A percentile compares a stretch with the other conserved stretches of the same genome.
These are phyloP conservation scores for Ophion costatus DNA, from an alignment of 2,888 invertebrate species.

Conservation along the genomic window DNA sequence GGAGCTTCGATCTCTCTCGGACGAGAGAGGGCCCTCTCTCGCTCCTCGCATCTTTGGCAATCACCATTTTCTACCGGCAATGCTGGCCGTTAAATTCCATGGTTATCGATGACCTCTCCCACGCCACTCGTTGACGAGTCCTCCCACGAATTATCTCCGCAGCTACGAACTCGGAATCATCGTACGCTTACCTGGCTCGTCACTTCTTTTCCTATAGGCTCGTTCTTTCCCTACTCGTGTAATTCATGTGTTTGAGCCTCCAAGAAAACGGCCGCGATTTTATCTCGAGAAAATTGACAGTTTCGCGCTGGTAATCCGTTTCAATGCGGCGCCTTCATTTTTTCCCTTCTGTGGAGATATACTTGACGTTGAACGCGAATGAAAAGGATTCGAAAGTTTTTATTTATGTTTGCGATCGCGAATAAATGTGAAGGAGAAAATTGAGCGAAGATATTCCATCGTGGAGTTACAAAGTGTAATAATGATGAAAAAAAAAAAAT, in stretches of 20 bases:
- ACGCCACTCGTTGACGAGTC: constrained; percentile 58
- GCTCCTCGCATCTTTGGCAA: background rate
- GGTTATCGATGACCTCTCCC: constrained; percentile 62
- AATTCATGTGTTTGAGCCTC: constrained; percentile 29
- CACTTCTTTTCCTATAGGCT: background rate
- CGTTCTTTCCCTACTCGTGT: background rate
- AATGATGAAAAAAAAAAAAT: no score
- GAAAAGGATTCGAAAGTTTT: no score
- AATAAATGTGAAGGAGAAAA: no score
- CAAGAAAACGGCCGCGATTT: constrained; percentile 17
- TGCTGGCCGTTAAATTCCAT: constrained; percentile 51
- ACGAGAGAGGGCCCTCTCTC: background rate
- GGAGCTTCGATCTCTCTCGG: no score
- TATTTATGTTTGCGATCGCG: no score
- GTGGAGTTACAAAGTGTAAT: no score
- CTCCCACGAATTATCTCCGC: constrained; percentile 47
- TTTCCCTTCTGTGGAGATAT: background rate
- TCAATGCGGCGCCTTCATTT: background rate
- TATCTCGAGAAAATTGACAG: constrained; percentile 51
- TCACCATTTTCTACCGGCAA: constrained; percentile 29
- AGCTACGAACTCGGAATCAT: background rate
- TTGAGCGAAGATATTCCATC: no score
- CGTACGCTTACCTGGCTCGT: background rate
- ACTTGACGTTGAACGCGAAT: no score
- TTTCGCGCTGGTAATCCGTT: constrained; percentile 23